Conservation (phyloP, 2,888 invertebrate genomes). For the Hydriomena furcata region DNA sequence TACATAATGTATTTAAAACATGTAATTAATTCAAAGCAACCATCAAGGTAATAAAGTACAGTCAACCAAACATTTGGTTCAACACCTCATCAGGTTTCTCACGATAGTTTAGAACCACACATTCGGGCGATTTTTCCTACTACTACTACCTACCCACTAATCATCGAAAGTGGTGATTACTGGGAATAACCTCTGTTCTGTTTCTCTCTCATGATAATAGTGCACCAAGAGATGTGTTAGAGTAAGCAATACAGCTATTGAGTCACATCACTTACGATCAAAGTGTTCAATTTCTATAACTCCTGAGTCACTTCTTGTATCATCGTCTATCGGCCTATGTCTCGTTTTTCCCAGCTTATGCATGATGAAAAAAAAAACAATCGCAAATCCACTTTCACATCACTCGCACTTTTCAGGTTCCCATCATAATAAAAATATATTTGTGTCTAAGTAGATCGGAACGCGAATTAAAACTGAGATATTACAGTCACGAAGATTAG, state of each 20-base stretch:
- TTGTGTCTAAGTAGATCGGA: constrained; percentile 55
- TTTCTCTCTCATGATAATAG: too few relatives aligned
- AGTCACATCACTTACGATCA: constrained; percentile 54
- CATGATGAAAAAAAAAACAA: constrained; percentile 49
- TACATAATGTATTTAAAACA: too few relatives aligned
- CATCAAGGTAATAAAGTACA: too few relatives aligned
- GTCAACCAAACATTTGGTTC: too few relatives aligned
- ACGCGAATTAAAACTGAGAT: constrained; percentile 72
- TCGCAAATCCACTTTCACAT: constrained; percentile 38
- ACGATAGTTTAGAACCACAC: too few relatives aligned
- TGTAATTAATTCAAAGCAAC: too few relatives aligned
- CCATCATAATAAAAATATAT: constrained; percentile 42
- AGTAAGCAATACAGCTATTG: constrained; percentile 1
- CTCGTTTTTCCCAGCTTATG: constrained; percentile 55
- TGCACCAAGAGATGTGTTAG: too few relatives aligned
- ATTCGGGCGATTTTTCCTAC: too few relatives aligned
- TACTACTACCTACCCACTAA: too few relatives aligned
- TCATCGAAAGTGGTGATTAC: too few relatives aligned
- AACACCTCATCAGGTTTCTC: too few relatives aligned
- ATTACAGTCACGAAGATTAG: constrained; percentile 68
- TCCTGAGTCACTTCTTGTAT: constrained; percentile 71
- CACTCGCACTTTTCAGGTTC: constrained; percentile 37
- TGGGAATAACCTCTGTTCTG: too few relatives aligned
- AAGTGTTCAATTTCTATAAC: constrained; percentile 54
- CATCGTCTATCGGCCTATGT: constrained; percentile 72